Evolutionary conservation across 1,140 invertebrate genomes (phyloP).

Genomic region (Archivesica marissinica): DNA sequence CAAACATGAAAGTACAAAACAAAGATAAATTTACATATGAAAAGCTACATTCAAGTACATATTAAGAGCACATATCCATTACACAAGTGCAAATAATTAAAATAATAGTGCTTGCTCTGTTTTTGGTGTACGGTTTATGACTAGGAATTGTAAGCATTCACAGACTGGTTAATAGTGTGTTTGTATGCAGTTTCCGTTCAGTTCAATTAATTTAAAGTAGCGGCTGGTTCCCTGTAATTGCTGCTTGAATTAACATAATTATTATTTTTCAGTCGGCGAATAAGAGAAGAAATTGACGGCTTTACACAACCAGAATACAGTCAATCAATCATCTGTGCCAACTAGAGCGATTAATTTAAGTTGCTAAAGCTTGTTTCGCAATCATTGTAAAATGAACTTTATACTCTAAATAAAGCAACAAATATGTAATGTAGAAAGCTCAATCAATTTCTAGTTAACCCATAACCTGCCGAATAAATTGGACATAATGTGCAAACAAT

Average conservation of each 20-base stretch:
- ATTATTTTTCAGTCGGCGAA: neutral
- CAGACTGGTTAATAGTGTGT: neutral
- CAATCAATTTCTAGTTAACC: too few relatives aligned
- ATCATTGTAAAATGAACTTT: neutral
- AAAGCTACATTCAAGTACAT: too few relatives aligned
- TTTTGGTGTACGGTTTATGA: constrained; percentile 1
- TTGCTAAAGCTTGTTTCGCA: neutral
- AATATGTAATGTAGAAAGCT: too few relatives aligned
- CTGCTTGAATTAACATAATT: neutral
- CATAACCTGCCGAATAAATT: too few relatives aligned
- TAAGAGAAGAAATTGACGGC: neutral
- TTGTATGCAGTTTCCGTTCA: neutral
- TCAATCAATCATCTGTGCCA: neutral
- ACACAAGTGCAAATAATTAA: neutral
- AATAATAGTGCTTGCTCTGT: neutral
- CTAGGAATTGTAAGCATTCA: constrained; percentile 9
- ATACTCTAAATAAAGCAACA: too few relatives aligned
- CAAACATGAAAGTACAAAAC: too few relatives aligned
- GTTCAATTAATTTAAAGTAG: constrained; percentile 11
- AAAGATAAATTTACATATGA: too few relatives aligned
- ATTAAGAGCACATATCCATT: too few relatives aligned
- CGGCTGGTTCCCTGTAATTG: too few relatives aligned
- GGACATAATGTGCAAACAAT: too few relatives aligned
- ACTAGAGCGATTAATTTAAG: neutral
- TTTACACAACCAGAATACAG: neutral